Evolutionary conservation across 1,140 invertebrate species (phyloP), one percentile per base, ranked within the genome.

Genomic region (Copidosoma floridanum): DNA sequence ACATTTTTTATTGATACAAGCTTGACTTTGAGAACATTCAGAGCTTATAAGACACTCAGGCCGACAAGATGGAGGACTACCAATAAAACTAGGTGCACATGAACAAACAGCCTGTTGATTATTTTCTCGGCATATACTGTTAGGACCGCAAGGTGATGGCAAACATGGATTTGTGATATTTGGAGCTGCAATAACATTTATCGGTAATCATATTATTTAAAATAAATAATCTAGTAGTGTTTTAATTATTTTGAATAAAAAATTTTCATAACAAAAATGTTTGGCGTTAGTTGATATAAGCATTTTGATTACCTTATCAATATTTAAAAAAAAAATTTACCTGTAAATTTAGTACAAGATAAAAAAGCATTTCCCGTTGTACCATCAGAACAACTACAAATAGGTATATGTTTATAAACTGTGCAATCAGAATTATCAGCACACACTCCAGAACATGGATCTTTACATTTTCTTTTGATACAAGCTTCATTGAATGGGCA

Each of bases 361-460:
- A 85, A 80, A 65, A 89, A 88, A 29, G 90, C 85, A 81, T 91
- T 88, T 55, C 90, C 89, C 32, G 83, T 83, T 70, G 83, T 88
- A 53, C 85, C 85, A 29, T 80, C 65, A 23, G 85, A 82, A 70
- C 90, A 92, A 55, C 82, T 84, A 64, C 89, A 92, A 65, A 85
- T 86, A 11, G 89, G 87, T 24, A 86, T 85, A 69, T 91, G 89
- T 69, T 89, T 89, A 50, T 85, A 82, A 1, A 89, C 86, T 23
- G 82, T 80, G 69, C 89, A 91, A 53, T 83, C 73, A 16, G 89
- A 87, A 69, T 85, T 85, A 50, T 84, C 80, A 0, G 89, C 89
- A 75, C 90, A 92, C 20, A 85, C 84, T 54, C 85, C 86, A 16
- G 81, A 80, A 71, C 90, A 93, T 18, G 90, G 90, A 74, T 93